Conservation (phyloP, 2,113 vertebrate species). For the Ovibos moschatus region DNA sequence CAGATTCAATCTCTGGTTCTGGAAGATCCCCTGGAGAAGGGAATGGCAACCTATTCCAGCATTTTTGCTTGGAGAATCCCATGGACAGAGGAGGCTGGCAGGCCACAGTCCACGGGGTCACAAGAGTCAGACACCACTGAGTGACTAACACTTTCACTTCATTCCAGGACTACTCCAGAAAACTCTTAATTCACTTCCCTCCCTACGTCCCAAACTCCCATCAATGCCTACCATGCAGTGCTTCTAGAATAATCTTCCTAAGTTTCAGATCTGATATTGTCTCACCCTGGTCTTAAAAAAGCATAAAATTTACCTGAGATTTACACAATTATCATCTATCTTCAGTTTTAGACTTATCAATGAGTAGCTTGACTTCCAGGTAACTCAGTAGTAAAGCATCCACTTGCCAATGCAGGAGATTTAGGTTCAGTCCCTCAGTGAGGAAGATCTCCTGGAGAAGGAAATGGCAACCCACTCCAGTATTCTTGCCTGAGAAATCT, state of each 20-base stretch:
- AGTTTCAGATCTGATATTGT: background rate
- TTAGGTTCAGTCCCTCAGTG: background rate
- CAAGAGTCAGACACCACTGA: background rate
- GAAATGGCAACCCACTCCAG: background rate
- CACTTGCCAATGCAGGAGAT: background rate
- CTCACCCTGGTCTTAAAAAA: background rate
- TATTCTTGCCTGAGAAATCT: background rate
- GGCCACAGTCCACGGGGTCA: background rate
- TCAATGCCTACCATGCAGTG: background rate
- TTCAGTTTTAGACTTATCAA: background rate
- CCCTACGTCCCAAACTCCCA: background rate
- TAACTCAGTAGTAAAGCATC: background rate
- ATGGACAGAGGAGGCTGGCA: background rate
- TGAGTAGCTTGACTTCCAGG: background rate
- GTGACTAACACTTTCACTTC: background rate
- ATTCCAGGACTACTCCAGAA: background rate
- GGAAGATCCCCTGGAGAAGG: background rate
- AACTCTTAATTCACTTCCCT: background rate
- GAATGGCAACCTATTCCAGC: background rate
- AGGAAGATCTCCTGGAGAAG: background rate
- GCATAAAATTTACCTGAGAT: background rate
- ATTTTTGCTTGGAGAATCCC: background rate
- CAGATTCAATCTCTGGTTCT: background rate
- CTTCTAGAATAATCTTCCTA: slow-evolving; percentile 5
- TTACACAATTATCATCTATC: background rate